These are phyloP conservation scores for Siniperca knerii DNA, from an alignment of 2,113 vertebrate genomes.

Conservation along the genomic window DNA sequence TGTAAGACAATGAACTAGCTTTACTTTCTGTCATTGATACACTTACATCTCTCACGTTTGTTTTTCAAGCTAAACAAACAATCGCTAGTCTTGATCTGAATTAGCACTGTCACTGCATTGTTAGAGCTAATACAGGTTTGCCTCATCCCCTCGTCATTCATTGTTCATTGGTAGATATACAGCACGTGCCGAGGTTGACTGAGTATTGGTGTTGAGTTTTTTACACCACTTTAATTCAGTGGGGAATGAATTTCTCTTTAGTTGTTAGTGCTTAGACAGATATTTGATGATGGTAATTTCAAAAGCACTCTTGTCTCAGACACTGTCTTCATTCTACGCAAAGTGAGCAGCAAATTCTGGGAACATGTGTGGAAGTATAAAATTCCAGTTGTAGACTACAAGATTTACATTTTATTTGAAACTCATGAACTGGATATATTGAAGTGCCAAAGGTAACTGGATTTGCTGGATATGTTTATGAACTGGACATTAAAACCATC, in stretches of 20 bases:
- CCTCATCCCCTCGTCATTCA: neutral
- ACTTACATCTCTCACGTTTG: neutral
- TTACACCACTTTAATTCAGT: neutral
- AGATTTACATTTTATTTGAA: neutral
- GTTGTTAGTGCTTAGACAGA: neutral
- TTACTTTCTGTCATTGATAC: neutral
- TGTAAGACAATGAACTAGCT: neutral
- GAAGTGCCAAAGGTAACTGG: neutral
- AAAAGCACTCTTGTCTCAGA: neutral
- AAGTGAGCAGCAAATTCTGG: constrained; percentile 1
- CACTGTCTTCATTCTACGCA: neutral
- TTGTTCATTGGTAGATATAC: neutral
- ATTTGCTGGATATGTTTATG: neutral
- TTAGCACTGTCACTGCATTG: neutral
- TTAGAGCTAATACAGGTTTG: neutral
- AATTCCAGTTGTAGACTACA: neutral
- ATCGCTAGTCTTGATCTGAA: neutral
- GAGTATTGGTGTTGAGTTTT: neutral
- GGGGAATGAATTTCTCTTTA: neutral
- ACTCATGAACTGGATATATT: neutral
- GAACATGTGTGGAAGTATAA: neutral
- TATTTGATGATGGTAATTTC: neutral
- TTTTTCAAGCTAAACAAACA: neutral
- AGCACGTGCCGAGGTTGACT: neutral
- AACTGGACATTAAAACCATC: neutral